A percentile compares a stretch with the other conserved stretches of the same genome.
These are phyloP conservation scores for Ptyas mucosa DNA, from an alignment of 2,113 vertebrate species.

Conservation along the genomic window DNA sequence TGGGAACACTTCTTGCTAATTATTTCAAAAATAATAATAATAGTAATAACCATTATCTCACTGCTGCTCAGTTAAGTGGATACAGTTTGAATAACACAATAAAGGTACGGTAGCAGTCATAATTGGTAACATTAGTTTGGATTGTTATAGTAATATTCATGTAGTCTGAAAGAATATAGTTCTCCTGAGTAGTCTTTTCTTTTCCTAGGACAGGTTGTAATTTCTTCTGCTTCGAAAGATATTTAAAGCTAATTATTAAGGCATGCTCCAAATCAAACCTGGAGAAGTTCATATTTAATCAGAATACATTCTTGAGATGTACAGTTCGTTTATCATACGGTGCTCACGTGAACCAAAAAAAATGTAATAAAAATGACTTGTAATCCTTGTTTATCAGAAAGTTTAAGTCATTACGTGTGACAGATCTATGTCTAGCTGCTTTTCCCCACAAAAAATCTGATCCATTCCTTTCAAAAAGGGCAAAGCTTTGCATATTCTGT, in stretches of 20 bases:
- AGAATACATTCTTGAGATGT: rapidly evolving
- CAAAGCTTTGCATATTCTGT: not conserved
- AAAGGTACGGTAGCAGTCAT: conserved; percentile 46
- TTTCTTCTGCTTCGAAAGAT: conserved; percentile 17
- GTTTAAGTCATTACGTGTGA: not conserved
- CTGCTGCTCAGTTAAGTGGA: conserved; percentile 16
- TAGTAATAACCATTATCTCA: conserved; percentile 13
- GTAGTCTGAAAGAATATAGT: conserved; percentile 39
- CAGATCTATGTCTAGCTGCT: not conserved
- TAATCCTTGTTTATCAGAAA: not conserved
- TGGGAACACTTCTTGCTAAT: not conserved
- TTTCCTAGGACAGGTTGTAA: conserved; percentile 15
- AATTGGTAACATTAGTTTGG: conserved; percentile 59
- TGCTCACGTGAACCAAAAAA: not conserved
- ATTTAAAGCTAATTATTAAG: conserved; percentile 18
- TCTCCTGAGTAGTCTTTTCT: conserved; percentile 44
- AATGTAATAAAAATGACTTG: not conserved
- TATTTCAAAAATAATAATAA: conserved; percentile 9
- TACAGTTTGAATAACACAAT: conserved; percentile 48
- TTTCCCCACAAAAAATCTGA: not conserved
- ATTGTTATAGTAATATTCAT: conserved; percentile 62
- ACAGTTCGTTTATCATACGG: rapidly evolving
- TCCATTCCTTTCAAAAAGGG: not conserved
- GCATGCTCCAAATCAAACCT: not conserved
- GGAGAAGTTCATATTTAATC: not conserved